Evolutionary conservation across 2,888 invertebrate species (phyloP).

Genomic region (Erebia palarica): DNA sequence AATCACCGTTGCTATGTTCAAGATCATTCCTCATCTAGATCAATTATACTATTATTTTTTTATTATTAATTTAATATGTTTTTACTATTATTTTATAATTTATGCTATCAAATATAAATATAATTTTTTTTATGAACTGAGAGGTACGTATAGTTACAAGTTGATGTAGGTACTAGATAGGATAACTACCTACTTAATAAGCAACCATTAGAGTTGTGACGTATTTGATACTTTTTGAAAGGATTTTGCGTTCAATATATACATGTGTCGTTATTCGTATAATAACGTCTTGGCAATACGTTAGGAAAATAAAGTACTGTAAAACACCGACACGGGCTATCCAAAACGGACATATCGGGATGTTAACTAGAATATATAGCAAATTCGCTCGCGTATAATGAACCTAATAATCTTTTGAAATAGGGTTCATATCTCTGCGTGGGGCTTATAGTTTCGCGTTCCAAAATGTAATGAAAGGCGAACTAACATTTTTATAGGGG

Average conservation of each 20-base stretch:
- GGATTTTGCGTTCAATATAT: background rate
- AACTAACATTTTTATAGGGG: conserved; percentile 80
- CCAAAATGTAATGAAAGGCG: conserved; percentile 76
- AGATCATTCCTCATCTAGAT: no score
- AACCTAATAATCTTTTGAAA: conserved; percentile 36
- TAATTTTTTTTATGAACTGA: no score
- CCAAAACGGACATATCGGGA: conserved; percentile 63
- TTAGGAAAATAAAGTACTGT: conserved; percentile 57
- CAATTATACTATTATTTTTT: no score
- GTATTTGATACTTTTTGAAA: background rate
- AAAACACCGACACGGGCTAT: conserved; percentile 61
- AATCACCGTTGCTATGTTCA: no score
- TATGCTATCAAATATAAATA: no score
- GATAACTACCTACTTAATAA: no score
- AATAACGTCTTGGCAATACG: conserved; percentile 33
- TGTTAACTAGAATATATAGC: conserved; percentile 60
- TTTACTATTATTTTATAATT: no score
- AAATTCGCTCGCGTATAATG: conserved; percentile 43
- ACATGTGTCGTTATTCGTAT: background rate
- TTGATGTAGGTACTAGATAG: no score
- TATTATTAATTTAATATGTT: no score
- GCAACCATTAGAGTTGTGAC: no score
- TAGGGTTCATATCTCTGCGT: conserved; percentile 52
- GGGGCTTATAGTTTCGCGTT: conserved; percentile 50
- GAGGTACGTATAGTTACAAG: no score